Conservation (phyloP, 2,797 vertebrate species). For the Micrastur ruficollis region DNA sequence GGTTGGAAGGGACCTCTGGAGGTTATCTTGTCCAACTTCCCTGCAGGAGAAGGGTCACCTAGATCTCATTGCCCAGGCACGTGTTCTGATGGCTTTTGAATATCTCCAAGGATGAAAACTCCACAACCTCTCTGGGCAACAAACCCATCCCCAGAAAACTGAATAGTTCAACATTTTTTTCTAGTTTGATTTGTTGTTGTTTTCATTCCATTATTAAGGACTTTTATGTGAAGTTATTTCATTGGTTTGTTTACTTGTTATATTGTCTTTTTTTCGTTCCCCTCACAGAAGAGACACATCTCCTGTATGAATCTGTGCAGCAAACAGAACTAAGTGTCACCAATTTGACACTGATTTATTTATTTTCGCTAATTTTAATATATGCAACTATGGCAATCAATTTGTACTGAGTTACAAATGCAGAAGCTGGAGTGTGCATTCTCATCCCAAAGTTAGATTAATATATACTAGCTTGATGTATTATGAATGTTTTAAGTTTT, state of each 20-base stretch:
- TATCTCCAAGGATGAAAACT: neutral
- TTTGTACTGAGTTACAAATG: neutral
- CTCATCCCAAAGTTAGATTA: neutral
- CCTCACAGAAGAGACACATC: neutral
- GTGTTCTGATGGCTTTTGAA: neutral
- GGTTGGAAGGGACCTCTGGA: neutral
- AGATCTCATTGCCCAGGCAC: neutral
- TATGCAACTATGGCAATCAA: neutral
- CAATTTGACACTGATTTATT: neutral
- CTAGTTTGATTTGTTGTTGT: neutral
- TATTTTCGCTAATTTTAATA: neutral
- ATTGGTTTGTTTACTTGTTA: neutral
- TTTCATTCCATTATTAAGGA: neutral
- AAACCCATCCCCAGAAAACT: neutral
- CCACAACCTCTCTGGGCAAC: neutral
- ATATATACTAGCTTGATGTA: neutral
- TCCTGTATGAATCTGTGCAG: neutral
- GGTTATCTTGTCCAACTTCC: neutral
- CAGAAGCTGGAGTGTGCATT: neutral
- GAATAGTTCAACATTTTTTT: neutral
- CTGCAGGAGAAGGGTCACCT: neutral
- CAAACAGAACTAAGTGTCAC: neutral
- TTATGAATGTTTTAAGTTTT: neutral
- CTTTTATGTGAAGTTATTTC: neutral
- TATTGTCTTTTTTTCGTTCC: neutral